Evolutionary conservation across 2,113 vertebrate species (phyloP), one percentile per base, ranked within the genome.

Genomic region (Ciconia boyciana): DNA sequence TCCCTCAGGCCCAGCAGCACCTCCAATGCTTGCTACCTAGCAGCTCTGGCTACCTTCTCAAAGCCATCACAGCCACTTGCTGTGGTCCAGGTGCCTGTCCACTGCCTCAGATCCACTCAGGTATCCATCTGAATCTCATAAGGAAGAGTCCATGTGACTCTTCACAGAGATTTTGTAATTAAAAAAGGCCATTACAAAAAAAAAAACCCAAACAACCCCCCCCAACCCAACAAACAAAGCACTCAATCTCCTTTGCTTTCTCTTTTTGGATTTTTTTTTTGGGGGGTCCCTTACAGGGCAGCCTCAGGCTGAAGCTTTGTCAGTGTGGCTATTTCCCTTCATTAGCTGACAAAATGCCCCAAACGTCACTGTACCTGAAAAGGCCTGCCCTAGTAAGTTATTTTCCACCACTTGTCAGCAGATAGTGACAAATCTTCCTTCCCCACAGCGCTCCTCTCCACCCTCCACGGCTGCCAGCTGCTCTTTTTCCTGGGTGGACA

Each of bases 291-390:
- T 18, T 58, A 51, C 21, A 71, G 21, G 16, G 9, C 68, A 60
- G 76, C 26, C 43, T 75, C 0, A 3, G 21, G 24, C 16, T 51
- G 48, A 80, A 72, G 16, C n/a, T 89, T 76, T 76, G 43, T 54
- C n/a, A 54, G 0, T 0, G 1, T 58, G 28, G 36, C 18, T 15
- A 29, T 72, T 87, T 68, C 18, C 39, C 29, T 79, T 79, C 51
- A 28, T 13, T 13, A 79, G 51, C 31, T 72, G 58, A 55, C 48
- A 83, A 71, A 86, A 66, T 0, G 0, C 8, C 24, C 36, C 71
- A 34, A 52, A 78, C 12, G 58, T 69, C 48, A 36, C 28, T 6
- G 12, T 16, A 28, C 43, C 31, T 39, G 25, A 31, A 39, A 93
- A 85, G 19, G 22, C 16, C 48, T 79, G 48, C 22, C 22, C 19